Conservation (phyloP, 2,888 invertebrate genomes). For the Pachydiplax longipennis region DNA sequence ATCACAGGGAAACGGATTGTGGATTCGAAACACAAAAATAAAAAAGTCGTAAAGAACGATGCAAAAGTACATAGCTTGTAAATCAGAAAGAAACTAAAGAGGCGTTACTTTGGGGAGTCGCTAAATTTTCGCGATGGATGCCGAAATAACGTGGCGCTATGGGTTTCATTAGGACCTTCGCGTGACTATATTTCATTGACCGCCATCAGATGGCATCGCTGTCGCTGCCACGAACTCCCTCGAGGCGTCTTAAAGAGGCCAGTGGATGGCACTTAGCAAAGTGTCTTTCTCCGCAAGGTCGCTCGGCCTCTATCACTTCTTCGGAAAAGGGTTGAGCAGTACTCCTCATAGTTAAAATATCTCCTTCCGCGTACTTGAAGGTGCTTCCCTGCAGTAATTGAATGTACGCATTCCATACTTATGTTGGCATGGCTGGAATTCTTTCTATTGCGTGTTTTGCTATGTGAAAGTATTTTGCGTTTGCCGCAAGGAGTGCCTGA, state of each 20-base stretch:
- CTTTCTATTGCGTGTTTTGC: no score
- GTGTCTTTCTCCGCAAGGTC: not conserved
- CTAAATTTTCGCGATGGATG: not conserved
- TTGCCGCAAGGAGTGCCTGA: no score
- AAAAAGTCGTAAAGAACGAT: no score
- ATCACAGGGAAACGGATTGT: not conserved
- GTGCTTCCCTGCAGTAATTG: not conserved
- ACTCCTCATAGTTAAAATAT: not conserved
- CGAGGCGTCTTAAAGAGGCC: not conserved
- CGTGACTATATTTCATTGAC: not conserved
- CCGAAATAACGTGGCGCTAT: not conserved
- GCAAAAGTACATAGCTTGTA: no score
- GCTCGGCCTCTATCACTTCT: not conserved
- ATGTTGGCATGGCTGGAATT: no score
- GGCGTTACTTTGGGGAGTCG: no score
- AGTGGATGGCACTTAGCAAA: not conserved
- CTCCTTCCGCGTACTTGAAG: not conserved
- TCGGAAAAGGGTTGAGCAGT: not conserved
- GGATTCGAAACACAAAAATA: not conserved
- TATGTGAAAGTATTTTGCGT: no score
- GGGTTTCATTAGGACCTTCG: not conserved
- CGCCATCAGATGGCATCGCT: not conserved
- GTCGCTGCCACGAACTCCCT: not conserved
- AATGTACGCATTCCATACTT: not conserved
- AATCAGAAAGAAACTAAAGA: no score